Evolutionary conservation across 2,888 invertebrate genomes (phyloP).

Genomic region (Napeogenes sylphis): DNA sequence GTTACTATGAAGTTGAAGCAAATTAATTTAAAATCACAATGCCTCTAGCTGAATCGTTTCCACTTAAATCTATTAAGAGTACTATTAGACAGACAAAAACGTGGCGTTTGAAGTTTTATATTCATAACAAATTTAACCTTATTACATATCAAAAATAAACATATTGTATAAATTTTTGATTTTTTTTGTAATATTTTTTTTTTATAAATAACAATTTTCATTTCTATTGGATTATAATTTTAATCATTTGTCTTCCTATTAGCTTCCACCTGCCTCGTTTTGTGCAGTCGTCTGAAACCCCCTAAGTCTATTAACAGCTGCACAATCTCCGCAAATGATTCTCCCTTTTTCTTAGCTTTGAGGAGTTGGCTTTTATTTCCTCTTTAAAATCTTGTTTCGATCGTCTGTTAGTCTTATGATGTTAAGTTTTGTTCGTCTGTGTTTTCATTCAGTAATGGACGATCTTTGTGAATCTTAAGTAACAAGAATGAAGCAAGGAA

Average conservation of each 20-base stretch:
- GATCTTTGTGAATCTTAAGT: conserved; percentile 9
- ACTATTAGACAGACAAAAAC: background rate
- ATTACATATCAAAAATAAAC: background rate
- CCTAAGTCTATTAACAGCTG: conserved; percentile 40
- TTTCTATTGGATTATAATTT: background rate
- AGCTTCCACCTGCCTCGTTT: conserved; percentile 1
- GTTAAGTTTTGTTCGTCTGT: conserved; percentile 31
- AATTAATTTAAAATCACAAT: conserved; percentile 47
- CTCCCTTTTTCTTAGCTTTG: conserved; percentile 41
- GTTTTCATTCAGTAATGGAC: conserved; percentile 28
- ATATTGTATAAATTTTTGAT: no score
- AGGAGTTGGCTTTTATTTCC: conserved; percentile 51
- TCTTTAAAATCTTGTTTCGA: conserved; percentile 45
- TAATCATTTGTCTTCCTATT: conserved; percentile 17
- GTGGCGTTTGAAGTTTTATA: background rate
- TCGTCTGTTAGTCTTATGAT: conserved; percentile 35
- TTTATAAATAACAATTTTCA: no score
- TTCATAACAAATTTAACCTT: background rate
- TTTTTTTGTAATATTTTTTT: no score
- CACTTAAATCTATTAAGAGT: conserved; percentile 22
- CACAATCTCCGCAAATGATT: conserved; percentile 55
- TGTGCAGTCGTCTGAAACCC: conserved; percentile 5
- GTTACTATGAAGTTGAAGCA: conserved; percentile 30
- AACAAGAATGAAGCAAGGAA: background rate
- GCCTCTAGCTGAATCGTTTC: conserved; percentile 31